Evolutionary conservation across 2,797 vertebrate species (phyloP), one percentile per base, ranked within the genome.

Genomic region (Paedocypris micromegethes): DNA sequence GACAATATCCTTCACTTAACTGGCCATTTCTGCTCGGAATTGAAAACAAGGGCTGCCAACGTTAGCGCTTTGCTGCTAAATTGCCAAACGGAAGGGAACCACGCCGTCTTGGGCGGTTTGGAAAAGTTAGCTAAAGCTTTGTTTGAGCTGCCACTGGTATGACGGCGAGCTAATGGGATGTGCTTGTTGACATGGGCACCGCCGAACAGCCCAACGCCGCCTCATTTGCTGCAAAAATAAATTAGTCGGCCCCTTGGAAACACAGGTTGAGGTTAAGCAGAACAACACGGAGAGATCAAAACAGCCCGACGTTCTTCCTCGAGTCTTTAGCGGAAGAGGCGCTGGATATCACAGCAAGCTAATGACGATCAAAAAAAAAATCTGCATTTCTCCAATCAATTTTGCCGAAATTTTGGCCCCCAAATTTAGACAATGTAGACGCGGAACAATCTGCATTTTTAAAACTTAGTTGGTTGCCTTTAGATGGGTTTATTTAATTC

Each of bases 151-250:
- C 79, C 9, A 5, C 52, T 5, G 43, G 56, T 80, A 82, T 79
- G 81, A 83, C 77, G 63, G 70, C 60, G 38, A 45, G 59, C 76
- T 79, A 83, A 83, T 80, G 78, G 73, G 70, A 71, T 72, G 70
- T n/a, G 68, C 76, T 79, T 76, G 79, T 80, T 79, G 78, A 83
- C 78, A 83, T 66, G 9, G 62, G 70, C 74, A 53, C 23, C 58
- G 23, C n/a, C 53, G 61, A 77, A 72, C 75, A 82, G 75, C 79
- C 76, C 81, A 80, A 79, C 80, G 71, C 76, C 55, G 57, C 75
- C 84, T 83, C 81, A 81, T 87, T 79, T 86, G 81, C 49, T 37
- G 78, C 70, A 59, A 75, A 48, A 77, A 81, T 76, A 84, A 85
- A 85, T 81, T 72, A 83, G 82, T 70, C 61, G 1, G 75, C 64